Base-by-base conservation (phyloP, 1,140 invertebrate species). In the Drosophila prosaltans region DNA sequence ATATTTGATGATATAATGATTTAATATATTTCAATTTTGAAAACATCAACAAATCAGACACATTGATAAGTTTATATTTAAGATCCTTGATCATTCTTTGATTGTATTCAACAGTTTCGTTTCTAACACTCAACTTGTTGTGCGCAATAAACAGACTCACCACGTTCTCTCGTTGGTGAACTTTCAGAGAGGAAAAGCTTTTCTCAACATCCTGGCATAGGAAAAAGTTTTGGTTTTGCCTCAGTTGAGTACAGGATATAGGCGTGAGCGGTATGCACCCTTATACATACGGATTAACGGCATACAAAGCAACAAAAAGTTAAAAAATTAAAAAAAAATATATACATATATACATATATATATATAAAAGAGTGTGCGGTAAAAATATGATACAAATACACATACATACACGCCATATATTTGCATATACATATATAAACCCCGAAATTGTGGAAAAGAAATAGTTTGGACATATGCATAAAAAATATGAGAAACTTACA, bases 241-340 rank as follows among this genome's bases (percentile, higher is more conserved):
- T 78, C 81, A 88, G 82, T 88, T 89, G 85, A 88, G 84, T 89
- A 86, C 79, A 88, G 83, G 83, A 88, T 79, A 74, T 72, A 81
- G 80, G 79, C 84, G 85, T 83, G 84, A 72, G 78, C 78, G 78
- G 68, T 69, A 71, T 69, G 60, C 67, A 69, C 79, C 45, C 45
- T 51, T 51, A 59, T 39, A 59, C 8, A 40, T 3, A 36, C 32
- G 32, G 21, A 40, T 26, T 51, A 36, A 59, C 32, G 32, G 32
- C 57, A 32, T 10, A 40, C 32, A 57, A 59, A 59, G 57, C 32
- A 51, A 51, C 21, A 24, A 51, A 51, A 51, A 51, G 45, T 51
- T 51, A 51, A 51, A 51, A 26, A 16, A 26, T 26, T 1, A 51
- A 51, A 8, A 51, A 51, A 51, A 36, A 36, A 36, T 16, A 36